Percentiles rank a stretch among this genome's conserved stretches.
Evolutionary conservation across 2,113 vertebrate genomes (phyloP).

Genomic region (Montifringilla adamsi): DNA sequence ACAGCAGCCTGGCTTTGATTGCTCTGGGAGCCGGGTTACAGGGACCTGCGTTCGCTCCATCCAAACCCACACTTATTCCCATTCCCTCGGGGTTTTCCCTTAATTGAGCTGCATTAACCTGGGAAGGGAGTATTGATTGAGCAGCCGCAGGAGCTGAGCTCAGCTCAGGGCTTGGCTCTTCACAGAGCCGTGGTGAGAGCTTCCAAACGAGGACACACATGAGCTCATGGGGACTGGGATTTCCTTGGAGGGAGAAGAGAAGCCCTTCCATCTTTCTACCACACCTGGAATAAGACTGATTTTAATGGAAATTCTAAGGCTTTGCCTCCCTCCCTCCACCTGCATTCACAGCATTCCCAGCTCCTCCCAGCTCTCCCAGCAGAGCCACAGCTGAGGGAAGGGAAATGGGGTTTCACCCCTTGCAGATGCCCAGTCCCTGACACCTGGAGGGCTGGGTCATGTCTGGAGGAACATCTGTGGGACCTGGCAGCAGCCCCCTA

Average conservation of each 20-base stretch:
- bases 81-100: neutral
- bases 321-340: neutral
- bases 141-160: neutral
- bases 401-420: neutral
- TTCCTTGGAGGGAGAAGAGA: neutral
- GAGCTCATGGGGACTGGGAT: neutral
- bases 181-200: fast-evolving
- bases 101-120: slow-evolving; percentile 33
- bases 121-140: neutral
- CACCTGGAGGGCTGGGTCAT: neutral
- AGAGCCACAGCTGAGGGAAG: neutral
- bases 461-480: neutral
- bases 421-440: neutral
- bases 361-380: neutral
- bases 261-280: neutral
- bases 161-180: neutral
- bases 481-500: neutral
- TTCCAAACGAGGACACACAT: neutral
- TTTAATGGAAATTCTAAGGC: neutral
- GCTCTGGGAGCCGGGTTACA: neutral
- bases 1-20: neutral
- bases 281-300: neutral
- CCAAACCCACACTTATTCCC: neutral
- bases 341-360: neutral
- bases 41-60: neutral